phyloP scores from a whole-genome alignment of 1,140 invertebrate species.

The Drosophila pandora region DNA sequence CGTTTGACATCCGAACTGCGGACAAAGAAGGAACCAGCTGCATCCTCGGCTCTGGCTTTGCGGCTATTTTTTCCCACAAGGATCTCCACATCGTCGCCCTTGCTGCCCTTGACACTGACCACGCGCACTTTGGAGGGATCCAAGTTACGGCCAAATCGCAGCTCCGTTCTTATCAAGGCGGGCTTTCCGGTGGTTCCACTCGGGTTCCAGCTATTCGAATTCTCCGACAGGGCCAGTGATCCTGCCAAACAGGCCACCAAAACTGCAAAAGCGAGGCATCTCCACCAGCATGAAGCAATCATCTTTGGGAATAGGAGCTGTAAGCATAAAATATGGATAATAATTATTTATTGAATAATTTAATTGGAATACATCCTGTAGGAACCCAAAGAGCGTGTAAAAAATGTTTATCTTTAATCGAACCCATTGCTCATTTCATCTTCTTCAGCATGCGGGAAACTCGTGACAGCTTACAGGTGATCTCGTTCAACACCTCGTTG shows the following conservation, averaged over 20 bases:
- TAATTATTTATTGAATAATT: too few relatives aligned
- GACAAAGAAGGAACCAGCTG: constrained; percentile 82
- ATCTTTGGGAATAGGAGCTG: constrained; percentile 4
- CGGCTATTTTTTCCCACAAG: constrained; percentile 88
- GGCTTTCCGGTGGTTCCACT: constrained; percentile 82
- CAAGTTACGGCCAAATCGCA: constrained; percentile 90
- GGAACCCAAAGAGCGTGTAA: not conserved
- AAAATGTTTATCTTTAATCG: too few relatives aligned
- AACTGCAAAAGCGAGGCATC: constrained; percentile 1
- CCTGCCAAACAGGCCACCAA: constrained; percentile 4
- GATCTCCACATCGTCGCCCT: constrained; percentile 89
- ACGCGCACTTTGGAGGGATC: constrained; percentile 90
- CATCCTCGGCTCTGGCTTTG: constrained; percentile 66
- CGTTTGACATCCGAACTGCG: constrained; percentile 82
- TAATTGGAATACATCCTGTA: too few relatives aligned
- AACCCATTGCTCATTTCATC: not conserved
- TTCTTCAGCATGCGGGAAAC: not conserved
- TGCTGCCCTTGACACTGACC: constrained; percentile 89
- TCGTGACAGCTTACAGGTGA: not conserved
- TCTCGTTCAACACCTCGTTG: constrained; percentile 47
- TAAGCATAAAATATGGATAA: constrained; percentile 13
- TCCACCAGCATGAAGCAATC: constrained; percentile 26
- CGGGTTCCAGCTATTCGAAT: constrained; percentile 8
- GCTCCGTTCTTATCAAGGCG: constrained; percentile 87
- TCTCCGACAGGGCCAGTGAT: constrained; percentile 19